A percentile compares a stretch with the other conserved stretches of the same genome.
These are phyloP conservation scores for Epinephelus awoara DNA, from an alignment of 2,797 vertebrate genomes.

Conservation along the genomic window DNA sequence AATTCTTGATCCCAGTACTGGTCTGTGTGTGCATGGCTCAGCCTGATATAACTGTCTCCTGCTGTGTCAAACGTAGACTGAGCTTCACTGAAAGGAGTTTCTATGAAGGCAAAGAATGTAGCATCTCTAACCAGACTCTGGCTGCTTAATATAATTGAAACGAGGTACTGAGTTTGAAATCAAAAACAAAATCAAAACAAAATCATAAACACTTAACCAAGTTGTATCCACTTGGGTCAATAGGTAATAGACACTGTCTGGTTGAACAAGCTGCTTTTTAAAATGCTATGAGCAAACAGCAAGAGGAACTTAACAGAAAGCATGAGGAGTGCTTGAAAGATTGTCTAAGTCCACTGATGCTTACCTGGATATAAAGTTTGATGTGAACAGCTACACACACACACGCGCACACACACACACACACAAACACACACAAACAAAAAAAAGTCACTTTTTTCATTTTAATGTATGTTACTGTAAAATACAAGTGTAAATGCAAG, in stretches of 20 bases:
- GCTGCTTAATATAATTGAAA: neutral
- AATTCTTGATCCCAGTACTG: neutral
- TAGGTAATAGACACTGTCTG: neutral
- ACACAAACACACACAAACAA: neutral
- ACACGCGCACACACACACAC: neutral
- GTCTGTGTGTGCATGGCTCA: neutral
- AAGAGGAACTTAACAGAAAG: neutral
- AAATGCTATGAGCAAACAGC: neutral
- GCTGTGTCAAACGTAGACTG: too few species aligned
- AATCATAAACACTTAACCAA: neutral
- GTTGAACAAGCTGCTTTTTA: neutral
- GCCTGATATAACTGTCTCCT: neutral
- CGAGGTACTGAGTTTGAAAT: neutral
- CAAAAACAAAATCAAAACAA: too few species aligned
- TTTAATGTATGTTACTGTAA: slow-evolving; percentile 31
- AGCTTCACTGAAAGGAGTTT: too few species aligned
- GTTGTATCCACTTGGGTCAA: neutral
- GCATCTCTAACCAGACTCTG: neutral
- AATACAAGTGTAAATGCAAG: slow-evolving; percentile 60
- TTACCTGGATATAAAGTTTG: neutral
- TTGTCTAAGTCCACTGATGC: neutral
- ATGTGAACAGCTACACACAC: neutral
- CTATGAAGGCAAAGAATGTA: neutral
- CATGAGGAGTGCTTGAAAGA: neutral
- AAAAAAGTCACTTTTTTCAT: neutral